phyloP scores from a whole-genome alignment of 2,797 vertebrate species.

The Melanogrammus aeglefinus region DNA sequence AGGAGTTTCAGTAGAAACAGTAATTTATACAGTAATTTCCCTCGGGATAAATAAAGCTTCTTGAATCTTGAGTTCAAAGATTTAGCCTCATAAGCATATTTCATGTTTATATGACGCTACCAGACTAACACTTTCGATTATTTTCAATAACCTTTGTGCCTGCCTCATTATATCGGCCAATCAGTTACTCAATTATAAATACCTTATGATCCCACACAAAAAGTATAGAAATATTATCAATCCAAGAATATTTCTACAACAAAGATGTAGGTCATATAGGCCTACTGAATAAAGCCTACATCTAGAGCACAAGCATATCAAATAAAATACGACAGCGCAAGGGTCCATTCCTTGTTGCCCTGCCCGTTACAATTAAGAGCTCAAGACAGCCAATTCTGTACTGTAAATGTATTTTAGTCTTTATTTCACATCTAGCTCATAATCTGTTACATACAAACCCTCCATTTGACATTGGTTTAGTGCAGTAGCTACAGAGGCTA shows the following conservation, averaged over 20 bases:
- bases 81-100: too few species aligned
- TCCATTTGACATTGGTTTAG: conserved; percentile 83
- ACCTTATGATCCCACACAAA: not conserved
- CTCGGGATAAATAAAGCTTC: too few species aligned
- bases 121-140: too few species aligned
- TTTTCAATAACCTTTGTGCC: not conserved
- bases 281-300: not conserved
- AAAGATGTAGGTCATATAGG: not conserved
- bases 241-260: not conserved
- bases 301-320: not conserved
- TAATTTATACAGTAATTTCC: too few species aligned
- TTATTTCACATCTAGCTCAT: conserved; percentile 85
- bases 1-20: too few species aligned
- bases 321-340: not conserved
- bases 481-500: conserved; percentile 66
- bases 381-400: conserved; percentile 37
- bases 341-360: not conserved
- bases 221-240: not conserved
- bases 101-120: not conserved
- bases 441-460: conserved; percentile 89
- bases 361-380: conserved; percentile 26
- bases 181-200: not conserved
- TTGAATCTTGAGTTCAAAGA: too few species aligned
- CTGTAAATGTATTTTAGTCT: conserved; percentile 79
- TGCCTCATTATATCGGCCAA: not conserved